Evolutionary conservation across 2,888 invertebrate species (phyloP).

Genomic region (Drosophila eohydei): DNA sequence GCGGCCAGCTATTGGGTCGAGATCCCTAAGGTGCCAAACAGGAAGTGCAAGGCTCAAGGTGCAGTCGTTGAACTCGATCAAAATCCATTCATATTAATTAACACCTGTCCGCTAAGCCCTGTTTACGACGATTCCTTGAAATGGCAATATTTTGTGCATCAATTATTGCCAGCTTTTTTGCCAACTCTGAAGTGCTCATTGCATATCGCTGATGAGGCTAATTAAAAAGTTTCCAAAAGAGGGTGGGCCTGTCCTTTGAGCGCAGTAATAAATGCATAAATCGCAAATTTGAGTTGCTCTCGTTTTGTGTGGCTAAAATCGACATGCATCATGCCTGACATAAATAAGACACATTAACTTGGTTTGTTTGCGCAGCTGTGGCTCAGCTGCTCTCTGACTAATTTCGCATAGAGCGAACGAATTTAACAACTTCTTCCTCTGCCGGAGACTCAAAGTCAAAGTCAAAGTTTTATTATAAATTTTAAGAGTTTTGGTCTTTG

Average conservation of each 20-base stretch:
- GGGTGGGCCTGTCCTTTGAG: neutral
- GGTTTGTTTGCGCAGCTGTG: slow-evolving; percentile 46
- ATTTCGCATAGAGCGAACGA: slow-evolving; percentile 43
- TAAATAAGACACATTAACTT: slow-evolving; percentile 67
- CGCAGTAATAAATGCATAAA: slow-evolving; percentile 53
- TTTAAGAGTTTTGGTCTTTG: slow-evolving; percentile 25
- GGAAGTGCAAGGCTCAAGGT: slow-evolving; percentile 79
- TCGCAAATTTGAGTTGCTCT: slow-evolving; percentile 10
- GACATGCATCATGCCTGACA: slow-evolving; percentile 67
- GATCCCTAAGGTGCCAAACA: slow-evolving; percentile 66
- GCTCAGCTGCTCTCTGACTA: slow-evolving; percentile 27
- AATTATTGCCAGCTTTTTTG: neutral
- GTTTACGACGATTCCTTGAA: neutral
- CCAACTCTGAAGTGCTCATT: slow-evolving; percentile 46
- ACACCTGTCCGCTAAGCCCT: slow-evolving; percentile 2
- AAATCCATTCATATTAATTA: slow-evolving; percentile 66
- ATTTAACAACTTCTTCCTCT: slow-evolving; percentile 55
- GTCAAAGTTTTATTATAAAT: slow-evolving; percentile 75
- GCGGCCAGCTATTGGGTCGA: slow-evolving; percentile 4
- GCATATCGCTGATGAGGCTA: slow-evolving; percentile 78
- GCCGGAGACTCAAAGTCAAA: slow-evolving; percentile 56
- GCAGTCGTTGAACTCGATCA: slow-evolving; percentile 64
- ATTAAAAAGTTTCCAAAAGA: slow-evolving; percentile 74
- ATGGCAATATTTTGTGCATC: neutral
- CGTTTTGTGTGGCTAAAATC: slow-evolving; percentile 27